These are phyloP conservation scores for Pelosia muscerda DNA, from an alignment of 2,888 invertebrate genomes.

Conservation along the genomic window DNA sequence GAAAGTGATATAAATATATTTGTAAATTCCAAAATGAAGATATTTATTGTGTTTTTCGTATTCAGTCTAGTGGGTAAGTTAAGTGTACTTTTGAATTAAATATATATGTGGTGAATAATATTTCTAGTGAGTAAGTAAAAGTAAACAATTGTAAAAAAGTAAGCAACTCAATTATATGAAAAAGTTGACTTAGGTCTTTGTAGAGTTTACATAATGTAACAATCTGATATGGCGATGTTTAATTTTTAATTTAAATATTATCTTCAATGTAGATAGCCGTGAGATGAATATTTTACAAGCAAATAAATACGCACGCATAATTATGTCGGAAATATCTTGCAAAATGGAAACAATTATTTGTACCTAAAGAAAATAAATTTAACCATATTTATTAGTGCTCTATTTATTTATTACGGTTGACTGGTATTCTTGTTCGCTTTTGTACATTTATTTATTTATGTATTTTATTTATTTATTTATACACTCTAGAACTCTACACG, in stretches of 20 bases:
- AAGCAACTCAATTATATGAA: neutral
- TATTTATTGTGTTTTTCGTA: slow-evolving; percentile 58
- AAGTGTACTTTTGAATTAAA: neutral
- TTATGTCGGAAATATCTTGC: neutral
- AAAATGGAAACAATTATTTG: too few relatives aligned
- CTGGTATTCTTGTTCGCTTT: too few relatives aligned
- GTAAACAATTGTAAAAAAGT: neutral
- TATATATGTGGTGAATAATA: neutral
- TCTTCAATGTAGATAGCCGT: neutral
- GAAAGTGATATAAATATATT: slow-evolving; percentile 2
- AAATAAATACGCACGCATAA: neutral
- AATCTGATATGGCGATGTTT: neutral
- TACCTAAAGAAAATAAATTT: too few relatives aligned
- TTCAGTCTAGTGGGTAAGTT: slow-evolving; percentile 65
- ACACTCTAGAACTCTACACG: too few relatives aligned
- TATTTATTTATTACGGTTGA: too few relatives aligned
- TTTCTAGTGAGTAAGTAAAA: neutral
- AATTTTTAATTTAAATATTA: neutral
- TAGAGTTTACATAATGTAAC: neutral
- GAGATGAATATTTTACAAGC: neutral
- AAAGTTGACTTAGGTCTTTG: neutral
- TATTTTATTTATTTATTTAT: too few relatives aligned
- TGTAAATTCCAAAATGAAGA: slow-evolving; percentile 53
- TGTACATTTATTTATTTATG: too few relatives aligned
- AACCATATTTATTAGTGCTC: too few relatives aligned